A percentile compares a stretch with the other conserved stretches of the same genome.
phyloP scores from a whole-genome alignment of 2,797 vertebrate genomes.

The Austrolebias charrua region DNA sequence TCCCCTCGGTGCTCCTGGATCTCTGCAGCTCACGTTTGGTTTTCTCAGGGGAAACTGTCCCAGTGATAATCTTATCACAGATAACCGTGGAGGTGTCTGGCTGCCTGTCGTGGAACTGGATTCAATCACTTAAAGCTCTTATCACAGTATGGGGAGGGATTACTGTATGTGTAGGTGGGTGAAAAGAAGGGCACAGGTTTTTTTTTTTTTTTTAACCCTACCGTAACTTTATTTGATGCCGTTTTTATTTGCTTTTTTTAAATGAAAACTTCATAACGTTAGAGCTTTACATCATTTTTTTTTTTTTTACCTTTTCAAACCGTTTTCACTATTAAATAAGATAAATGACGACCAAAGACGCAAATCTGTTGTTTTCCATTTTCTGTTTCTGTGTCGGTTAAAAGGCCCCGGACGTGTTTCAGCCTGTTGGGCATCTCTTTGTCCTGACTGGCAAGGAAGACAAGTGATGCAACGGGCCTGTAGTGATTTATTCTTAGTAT shows the following conservation, averaged over 20 bases:
- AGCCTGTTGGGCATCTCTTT: conserved; percentile 49
- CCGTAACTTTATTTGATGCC: background rate
- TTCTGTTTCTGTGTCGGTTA: conserved; percentile 50
- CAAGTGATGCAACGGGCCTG: conserved; percentile 61
- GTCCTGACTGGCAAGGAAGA: conserved; percentile 44
- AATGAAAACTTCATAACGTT: too few species aligned
- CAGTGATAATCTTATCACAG: conserved; percentile 67
- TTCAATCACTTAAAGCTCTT: conserved; percentile 64
- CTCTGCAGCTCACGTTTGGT: conserved; percentile 33
- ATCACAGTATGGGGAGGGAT: conserved; percentile 36
- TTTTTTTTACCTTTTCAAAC: background rate
- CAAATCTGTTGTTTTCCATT: conserved; percentile 32
- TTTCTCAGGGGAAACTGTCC: conserved; percentile 53
- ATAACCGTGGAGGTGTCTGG: conserved; percentile 63
- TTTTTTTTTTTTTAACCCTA: background rate
- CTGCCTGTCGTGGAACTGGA: conserved; percentile 55
- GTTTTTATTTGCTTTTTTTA: background rate
- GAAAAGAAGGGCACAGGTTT: conserved; percentile 6
- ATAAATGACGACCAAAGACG: conserved; percentile 6
- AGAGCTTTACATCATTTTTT: too few species aligned
- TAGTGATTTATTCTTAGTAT: conserved; percentile 62
- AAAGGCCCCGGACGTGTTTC: conserved; percentile 44
- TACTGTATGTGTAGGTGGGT: background rate
- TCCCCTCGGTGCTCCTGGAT: conserved; percentile 2
- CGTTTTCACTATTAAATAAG: background rate